phyloP scores from a whole-genome alignment of 2,113 vertebrate species.

The Dasyprocta punctata region DNA sequence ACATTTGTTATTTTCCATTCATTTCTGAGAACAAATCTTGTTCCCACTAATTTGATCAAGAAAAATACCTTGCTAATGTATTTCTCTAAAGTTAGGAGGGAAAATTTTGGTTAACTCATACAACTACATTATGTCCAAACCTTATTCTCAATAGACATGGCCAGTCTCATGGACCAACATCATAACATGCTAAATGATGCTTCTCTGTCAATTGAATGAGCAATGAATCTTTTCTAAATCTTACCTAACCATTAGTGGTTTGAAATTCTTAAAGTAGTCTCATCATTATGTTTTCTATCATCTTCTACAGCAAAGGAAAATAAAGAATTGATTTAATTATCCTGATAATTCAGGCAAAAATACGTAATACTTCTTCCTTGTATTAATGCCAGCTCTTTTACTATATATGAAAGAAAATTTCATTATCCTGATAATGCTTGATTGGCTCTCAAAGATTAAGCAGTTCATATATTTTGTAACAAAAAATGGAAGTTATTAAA shows the following conservation, averaged over 20 bases:
- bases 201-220: background rate
- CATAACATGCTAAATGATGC: background rate
- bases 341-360: conserved; percentile 67
- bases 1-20: conserved; percentile 49
- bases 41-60: conserved; percentile 67
- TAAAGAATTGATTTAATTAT: conserved; percentile 59
- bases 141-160: background rate
- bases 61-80: conserved; percentile 51
- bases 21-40: conserved; percentile 55
- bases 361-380: conserved; percentile 61
- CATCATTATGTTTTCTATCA: conserved; percentile 51
- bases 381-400: conserved; percentile 64
- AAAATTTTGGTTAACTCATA: conserved; percentile 28
- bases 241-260: background rate
- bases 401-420: conserved; percentile 62
- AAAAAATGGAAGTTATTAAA: conserved; percentile 57
- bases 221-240: background rate
- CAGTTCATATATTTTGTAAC: conserved; percentile 52
- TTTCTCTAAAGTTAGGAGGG: conserved; percentile 55
- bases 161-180: background rate
- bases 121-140: conserved; percentile 54
- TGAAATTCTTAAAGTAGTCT: conserved; percentile 48
- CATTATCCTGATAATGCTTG: conserved; percentile 51
- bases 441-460: conserved; percentile 56
- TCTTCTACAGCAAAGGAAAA: conserved; percentile 47